Evolutionary conservation across 2,888 invertebrate genomes (phyloP).

Genomic region (Sceliomorpha sp.): DNA sequence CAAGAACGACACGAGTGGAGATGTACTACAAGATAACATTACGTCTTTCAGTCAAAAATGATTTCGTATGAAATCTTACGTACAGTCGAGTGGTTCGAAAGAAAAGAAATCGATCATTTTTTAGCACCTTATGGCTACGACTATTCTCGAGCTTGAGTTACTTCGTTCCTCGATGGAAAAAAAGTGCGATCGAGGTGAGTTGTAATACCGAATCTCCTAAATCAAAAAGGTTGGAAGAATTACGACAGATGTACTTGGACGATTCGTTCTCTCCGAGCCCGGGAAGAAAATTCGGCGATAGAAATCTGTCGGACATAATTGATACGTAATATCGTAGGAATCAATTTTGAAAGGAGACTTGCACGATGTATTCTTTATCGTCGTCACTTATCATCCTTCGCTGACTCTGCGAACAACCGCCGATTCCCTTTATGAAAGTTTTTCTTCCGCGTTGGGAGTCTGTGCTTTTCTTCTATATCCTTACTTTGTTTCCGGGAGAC

Average conservation of each 20-base stretch:
- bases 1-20: too few species aligned
- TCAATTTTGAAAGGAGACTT: constrained; percentile 31
- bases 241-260: constrained; percentile 9
- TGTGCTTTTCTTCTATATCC: constrained; percentile 42
- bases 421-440: constrained; percentile 51
- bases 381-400: constrained; percentile 48
- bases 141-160: too few species aligned
- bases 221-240: neutral
- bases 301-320: constrained; percentile 19
- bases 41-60: too few species aligned
- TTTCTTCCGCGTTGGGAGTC: constrained; percentile 15
- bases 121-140: too few species aligned
- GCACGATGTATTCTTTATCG: constrained; percentile 49
- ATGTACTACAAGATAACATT: too few species aligned
- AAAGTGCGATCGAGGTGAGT: too few species aligned
- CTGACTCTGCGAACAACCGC: constrained; percentile 38
- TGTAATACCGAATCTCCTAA: too few species aligned
- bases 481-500: constrained; percentile 50
- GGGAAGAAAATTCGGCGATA: constrained; percentile 16
- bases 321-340: constrained; percentile 37
- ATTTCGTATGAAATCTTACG: too few species aligned
- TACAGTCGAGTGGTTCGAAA: too few species aligned
- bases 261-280: constrained; percentile 11
- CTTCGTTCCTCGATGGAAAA: too few species aligned
- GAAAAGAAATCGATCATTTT: too few species aligned